These are phyloP conservation scores for Sarcophaga rosellei DNA, from an alignment of 2,888 invertebrate species.

Conservation along the genomic window DNA sequence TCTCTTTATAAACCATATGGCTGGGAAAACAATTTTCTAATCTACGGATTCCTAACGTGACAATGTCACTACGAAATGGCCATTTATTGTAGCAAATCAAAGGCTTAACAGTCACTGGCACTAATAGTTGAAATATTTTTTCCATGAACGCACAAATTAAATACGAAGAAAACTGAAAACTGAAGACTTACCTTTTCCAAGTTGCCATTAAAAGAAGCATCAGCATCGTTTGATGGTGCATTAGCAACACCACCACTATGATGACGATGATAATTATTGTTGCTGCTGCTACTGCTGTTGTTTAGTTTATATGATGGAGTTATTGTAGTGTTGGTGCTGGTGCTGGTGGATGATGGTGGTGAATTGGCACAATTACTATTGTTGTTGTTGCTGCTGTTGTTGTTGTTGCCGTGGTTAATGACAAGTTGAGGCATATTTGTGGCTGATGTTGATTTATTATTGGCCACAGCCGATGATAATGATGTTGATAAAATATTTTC, in stretches of 20 bases:
- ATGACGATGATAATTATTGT: neutral
- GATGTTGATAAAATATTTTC: slow-evolving; percentile 69
- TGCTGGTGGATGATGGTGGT: slow-evolving; percentile 35
- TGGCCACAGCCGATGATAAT: slow-evolving; percentile 48
- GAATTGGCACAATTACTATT: slow-evolving; percentile 67
- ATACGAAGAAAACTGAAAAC: neutral
- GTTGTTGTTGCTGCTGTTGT: slow-evolving; percentile 62
- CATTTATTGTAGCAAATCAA: too few species aligned
- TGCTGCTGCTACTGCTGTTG: slow-evolving; percentile 10
- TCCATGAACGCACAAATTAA: neutral
- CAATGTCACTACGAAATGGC: too few species aligned
- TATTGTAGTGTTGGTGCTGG: too few species aligned
- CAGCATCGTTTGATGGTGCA: slow-evolving; percentile 41
- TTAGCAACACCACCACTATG: neutral
- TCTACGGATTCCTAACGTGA: too few species aligned
- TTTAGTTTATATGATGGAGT: slow-evolving; percentile 42
- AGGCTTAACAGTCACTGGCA: neutral
- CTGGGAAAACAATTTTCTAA: neutral
- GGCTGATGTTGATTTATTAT: slow-evolving; percentile 59
- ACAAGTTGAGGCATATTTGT: slow-evolving; percentile 65
- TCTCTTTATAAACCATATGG: neutral
- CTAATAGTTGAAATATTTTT: slow-evolving; percentile 22
- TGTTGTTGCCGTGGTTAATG: slow-evolving; percentile 64
- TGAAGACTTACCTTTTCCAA: slow-evolving; percentile 73
- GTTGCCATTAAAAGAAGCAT: slow-evolving; percentile 72